phyloP scores from a whole-genome alignment of 1,140 invertebrate species.

The Drosophila lacertosa region DNA sequence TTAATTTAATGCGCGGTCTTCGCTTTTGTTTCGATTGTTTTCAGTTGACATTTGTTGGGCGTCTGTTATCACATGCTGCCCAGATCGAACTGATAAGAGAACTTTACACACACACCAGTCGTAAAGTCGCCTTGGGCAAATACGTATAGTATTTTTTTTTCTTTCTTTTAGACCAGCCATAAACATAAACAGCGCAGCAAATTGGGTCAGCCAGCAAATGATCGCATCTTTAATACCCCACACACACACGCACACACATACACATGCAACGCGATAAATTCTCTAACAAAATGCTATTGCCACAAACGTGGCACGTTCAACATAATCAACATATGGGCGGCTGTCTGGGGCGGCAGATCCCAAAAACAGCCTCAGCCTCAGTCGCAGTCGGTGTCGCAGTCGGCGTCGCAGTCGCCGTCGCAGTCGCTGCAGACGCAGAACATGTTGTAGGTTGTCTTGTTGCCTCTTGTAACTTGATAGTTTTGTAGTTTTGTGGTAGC shows the following conservation, averaged over 20 bases:
- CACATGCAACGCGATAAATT: conserved; percentile 54
- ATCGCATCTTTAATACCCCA: conserved; percentile 11
- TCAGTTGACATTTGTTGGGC: conserved; percentile 37
- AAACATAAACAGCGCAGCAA: conserved; percentile 58
- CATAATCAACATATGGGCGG: conserved; percentile 71
- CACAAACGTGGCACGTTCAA: conserved; percentile 63
- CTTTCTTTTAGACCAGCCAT: conserved; percentile 29
- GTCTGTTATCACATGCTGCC: conserved; percentile 69
- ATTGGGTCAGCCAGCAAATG: conserved; percentile 61
- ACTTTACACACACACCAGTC: conserved; percentile 16
- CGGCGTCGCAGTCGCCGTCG: too few relatives aligned
- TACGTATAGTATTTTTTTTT: conserved; percentile 28
- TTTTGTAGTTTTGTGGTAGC: conserved; percentile 81
- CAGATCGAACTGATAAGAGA: conserved; percentile 64
- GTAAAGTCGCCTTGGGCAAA: conserved; percentile 47
- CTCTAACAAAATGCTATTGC: conserved; percentile 65
- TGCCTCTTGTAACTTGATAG: conserved; percentile 77
- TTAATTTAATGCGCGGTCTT: conserved; percentile 70
- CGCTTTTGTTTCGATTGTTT: conserved; percentile 62
- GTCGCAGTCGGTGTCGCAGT: too few relatives aligned
- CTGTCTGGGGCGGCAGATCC: conserved; percentile 43
- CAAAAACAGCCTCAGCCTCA: conserved; percentile 11
- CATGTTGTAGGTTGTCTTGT: conserved; percentile 82
- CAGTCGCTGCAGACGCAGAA: conserved; percentile 35
- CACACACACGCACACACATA: conserved; percentile 16